Evolutionary conservation across 2,888 invertebrate genomes (phyloP).

Genomic region (Dendrolimus pini): DNA sequence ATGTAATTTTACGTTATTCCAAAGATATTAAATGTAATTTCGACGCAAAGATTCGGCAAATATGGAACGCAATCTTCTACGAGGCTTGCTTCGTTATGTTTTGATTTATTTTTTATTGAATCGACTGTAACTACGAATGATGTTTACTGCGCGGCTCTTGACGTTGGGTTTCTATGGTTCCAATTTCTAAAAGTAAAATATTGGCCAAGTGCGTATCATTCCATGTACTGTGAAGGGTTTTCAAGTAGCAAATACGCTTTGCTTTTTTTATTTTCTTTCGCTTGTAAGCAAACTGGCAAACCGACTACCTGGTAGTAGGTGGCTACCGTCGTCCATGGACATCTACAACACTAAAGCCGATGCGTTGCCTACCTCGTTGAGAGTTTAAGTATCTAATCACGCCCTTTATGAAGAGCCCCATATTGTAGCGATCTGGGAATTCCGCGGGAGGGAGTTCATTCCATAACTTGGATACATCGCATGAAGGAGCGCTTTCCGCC

Average conservation of each 20-base stretch:
- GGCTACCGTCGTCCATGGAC: too few relatives aligned
- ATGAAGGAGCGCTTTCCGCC: too few relatives aligned
- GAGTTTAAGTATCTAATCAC: too few relatives aligned
- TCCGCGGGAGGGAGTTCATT: too few relatives aligned
- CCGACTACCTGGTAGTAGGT: too few relatives aligned
- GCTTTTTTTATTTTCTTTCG: background rate
- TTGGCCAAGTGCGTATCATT: too few relatives aligned
- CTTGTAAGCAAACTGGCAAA: background rate
- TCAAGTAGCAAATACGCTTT: background rate
- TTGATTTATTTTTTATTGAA: background rate
- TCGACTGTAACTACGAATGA: background rate
- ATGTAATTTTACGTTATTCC: background rate
- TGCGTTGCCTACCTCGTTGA: too few relatives aligned
- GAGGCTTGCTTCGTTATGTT: background rate
- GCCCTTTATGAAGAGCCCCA: too few relatives aligned
- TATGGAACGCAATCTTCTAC: background rate
- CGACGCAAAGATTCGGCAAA: background rate
- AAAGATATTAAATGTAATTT: background rate
- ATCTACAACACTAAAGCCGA: too few relatives aligned
- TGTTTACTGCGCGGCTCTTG: background rate
- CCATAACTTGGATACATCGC: too few relatives aligned
- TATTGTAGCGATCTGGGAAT: too few relatives aligned
- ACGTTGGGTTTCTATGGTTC: background rate
- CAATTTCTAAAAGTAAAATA: background rate
- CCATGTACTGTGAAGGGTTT: too few relatives aligned